phyloP scores from a whole-genome alignment of 2,113 vertebrate species.

The Sorex araneus region DNA sequence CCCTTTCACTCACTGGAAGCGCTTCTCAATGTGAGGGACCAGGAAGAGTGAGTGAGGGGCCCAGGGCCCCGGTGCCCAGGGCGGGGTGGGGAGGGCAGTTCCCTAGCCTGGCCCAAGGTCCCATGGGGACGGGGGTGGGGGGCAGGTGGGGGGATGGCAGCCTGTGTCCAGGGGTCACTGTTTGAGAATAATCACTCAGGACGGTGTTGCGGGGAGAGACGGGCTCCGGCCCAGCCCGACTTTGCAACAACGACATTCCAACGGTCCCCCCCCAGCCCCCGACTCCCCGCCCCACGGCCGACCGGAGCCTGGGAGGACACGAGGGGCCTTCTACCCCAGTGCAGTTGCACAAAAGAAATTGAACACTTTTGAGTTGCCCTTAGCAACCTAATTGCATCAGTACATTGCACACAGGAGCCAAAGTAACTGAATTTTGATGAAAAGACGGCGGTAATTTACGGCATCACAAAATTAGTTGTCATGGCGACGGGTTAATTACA shows the following conservation, averaged over 20 bases:
- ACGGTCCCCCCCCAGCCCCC: slow-evolving; percentile 81
- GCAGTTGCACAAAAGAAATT: slow-evolving; percentile 99
- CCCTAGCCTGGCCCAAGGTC: background rate
- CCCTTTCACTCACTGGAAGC: slow-evolving; percentile 46
- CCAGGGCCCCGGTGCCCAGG: background rate
- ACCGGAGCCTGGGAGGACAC: slow-evolving; percentile 92
- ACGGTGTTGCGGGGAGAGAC: slow-evolving; percentile 57
- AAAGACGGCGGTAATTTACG: slow-evolving; percentile 99
- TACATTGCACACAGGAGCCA: slow-evolving; percentile 99
- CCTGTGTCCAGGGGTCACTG: slow-evolving; percentile 65
- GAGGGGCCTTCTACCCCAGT: slow-evolving; percentile 96
- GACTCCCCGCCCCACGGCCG: slow-evolving; percentile 88
- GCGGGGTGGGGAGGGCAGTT: slow-evolving; percentile 27
- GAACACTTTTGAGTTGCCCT: slow-evolving; percentile 99
- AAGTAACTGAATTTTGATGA: slow-evolving; percentile 99
- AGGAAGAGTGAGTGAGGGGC: slow-evolving; percentile 54
- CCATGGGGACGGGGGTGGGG: background rate
- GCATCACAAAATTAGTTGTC: slow-evolving; percentile 99
- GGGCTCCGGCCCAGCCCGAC: slow-evolving; percentile 68
- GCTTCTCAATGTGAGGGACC: slow-evolving; percentile 61
- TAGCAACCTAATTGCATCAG: slow-evolving; percentile 99
- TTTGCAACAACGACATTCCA: slow-evolving; percentile 84
- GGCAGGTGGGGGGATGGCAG: background rate
- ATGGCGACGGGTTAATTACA: slow-evolving; percentile 99
- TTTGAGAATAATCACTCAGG: slow-evolving; percentile 85